A percentile compares a stretch with the other conserved stretches of the same genome.
Evolutionary conservation across 2,797 vertebrate species (phyloP).

Genomic region (Onychomys arenicola): DNA sequence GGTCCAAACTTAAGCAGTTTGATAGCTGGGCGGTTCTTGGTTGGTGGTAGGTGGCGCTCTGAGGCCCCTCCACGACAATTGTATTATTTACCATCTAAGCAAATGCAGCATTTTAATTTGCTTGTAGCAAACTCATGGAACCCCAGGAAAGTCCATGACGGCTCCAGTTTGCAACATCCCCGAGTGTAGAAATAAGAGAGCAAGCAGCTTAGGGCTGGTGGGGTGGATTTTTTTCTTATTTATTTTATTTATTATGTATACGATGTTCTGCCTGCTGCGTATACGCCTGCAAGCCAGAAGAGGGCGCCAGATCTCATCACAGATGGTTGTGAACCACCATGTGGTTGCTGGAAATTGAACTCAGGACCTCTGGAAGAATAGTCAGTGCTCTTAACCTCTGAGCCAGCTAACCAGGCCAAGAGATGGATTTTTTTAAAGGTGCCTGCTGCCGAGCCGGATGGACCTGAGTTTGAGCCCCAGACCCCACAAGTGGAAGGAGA

Average conservation of each 20-base stretch:
- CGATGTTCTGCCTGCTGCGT: no score
- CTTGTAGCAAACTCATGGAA: neutral
- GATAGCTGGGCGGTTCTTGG: neutral
- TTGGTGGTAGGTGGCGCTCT: neutral
- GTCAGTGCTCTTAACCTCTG: no score
- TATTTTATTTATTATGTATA: no score
- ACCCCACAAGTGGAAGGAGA: neutral
- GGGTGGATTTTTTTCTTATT: no score
- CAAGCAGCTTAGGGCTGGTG: neutral
- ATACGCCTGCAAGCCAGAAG: no score
- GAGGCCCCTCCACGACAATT: neutral
- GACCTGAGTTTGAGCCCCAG: neutral
- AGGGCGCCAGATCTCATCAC: no score
- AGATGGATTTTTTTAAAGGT: neutral
- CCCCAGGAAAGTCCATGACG: neutral
- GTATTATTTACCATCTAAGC: neutral
- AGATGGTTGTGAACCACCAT: no score
- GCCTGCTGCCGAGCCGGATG: neutral
- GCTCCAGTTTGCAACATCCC: neutral
- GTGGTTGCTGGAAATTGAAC: no score
- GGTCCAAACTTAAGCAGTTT: neutral
- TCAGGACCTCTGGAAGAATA: no score
- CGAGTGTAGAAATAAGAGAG: neutral
- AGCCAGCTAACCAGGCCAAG: no score
- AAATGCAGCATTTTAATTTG: neutral